Base-by-base conservation (phyloP, 1,140 invertebrate species). In the Pygmarrhopalites habei region DNA sequence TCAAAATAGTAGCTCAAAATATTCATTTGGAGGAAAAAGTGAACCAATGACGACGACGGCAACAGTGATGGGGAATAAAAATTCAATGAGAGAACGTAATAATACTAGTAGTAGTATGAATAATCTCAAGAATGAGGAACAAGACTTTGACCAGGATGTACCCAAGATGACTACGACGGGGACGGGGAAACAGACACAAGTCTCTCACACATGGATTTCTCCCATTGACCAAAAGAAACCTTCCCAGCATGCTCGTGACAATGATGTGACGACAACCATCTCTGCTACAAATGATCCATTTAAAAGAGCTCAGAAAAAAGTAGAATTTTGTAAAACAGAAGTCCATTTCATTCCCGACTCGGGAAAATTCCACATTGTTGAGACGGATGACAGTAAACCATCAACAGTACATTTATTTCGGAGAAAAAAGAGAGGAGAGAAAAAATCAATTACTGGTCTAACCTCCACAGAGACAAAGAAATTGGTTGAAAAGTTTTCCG, bases 291-390 rank as follows among this genome's bases (percentile, higher is more conserved):
- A 64, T 61, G 69, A 71, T 29, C 26, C 46, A 1, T 62, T 29
- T 10, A 64, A 44, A 58, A 52, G 46, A 41, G 32, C 23, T 2
- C 57, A 79, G 17, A 90, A 89, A 74, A 86, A 83, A 75, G 88
- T 90, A 0, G 87, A 86, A 70, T 90, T 90, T 74, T 87, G 86
- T 73, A 89, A 89, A 77, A 90, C 87, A 0, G 88, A 90, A 77
- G 82, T 90, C 21, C 88, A 90, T 74, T 89, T 90, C 74, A 85
- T 86, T 0, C 84, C 86, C n/a, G 88, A 89, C 72, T 85, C 86
- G 1, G 88, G 88, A 0, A 83, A 83, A 69, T 85, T 90, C 0
- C 88, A 89, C 72, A 89, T 90, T 52, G 87, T 90, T n/a, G 87
- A 88, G 74, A 89, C 87, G 0, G 86, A 89, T 73, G 86, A 85